Evolutionary conservation across 2,797 vertebrate species (phyloP), one percentile per base, ranked within the genome.

Genomic region (Novumbra hubbsi): DNA sequence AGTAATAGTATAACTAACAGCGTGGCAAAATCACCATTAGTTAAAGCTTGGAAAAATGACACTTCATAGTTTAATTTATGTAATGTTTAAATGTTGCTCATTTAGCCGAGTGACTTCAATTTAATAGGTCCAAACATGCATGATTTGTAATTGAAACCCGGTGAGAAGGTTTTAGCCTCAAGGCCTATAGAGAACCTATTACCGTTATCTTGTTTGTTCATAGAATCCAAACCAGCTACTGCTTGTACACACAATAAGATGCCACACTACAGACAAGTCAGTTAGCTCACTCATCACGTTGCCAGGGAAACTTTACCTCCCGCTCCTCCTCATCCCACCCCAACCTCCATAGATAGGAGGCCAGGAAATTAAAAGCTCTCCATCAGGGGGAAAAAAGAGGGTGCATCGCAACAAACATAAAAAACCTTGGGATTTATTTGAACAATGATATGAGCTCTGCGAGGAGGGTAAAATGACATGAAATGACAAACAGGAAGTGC

Each of bases 301-400:
- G 76, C 80, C 80, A 76, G 57, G 66, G 80, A 83, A 83, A 83
- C 79, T 74, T 72, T 75, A 63, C 14, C 55, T 34, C 30, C n/a
- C 34, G 32, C 24, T 5, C 14, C 1, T 15, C 48, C 27, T 52
- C 24, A 14, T 63, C 30, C 28, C 60, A 57, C 69, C 55, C 52
- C 28, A 30, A 1, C 34, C 16, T 45, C 38, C 30, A 67, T 86
- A 83, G 89, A 92, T 93, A 92, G 72, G 73, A 73, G 76, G 83
- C 50, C 92, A 94, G 93, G 93, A 94, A 94, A 94, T 94, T 85
- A 93, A 93, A 93, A 91, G 82, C 73, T 28, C 67, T 24, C 62
- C 0, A 28, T n/a, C 6, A 69, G 28, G 79, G 73, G 77, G 72
- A 84, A 45, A 45, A 86, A 80, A 73, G 64, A 82, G 62, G 55